Conservation (phyloP, 2,888 invertebrate species). For the Cerceris rybyensis region DNA sequence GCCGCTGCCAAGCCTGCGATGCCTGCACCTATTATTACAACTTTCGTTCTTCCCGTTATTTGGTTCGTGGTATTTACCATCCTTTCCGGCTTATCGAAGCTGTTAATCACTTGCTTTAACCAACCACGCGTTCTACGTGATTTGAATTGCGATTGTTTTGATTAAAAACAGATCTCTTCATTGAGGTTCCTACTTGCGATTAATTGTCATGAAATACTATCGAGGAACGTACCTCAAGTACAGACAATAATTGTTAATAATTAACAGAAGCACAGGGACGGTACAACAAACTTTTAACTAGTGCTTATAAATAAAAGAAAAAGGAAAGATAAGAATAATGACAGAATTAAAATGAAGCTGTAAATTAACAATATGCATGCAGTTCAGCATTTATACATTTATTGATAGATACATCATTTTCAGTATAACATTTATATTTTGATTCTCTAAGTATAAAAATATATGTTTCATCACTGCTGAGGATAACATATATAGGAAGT, state of each 20-base stretch:
- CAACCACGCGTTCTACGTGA: slow-evolving; percentile 67
- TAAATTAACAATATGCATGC: too few species aligned
- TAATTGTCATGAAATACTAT: too few species aligned
- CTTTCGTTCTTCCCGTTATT: slow-evolving; percentile 67
- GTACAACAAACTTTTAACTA: too few species aligned
- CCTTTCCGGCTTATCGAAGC: slow-evolving; percentile 48
- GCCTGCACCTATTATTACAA: slow-evolving; percentile 85
- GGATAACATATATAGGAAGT: not conserved
- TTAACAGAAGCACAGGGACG: too few species aligned
- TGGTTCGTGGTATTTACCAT: slow-evolving; percentile 25
- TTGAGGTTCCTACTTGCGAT: not conserved
- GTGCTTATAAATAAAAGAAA: too few species aligned
- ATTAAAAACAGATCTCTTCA: slow-evolving; percentile 20
- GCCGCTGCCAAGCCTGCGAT: slow-evolving; percentile 85
- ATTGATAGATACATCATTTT: not conserved
- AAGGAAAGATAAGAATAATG: too few species aligned
- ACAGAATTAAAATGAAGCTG: too few species aligned
- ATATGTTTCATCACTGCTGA: too few species aligned
- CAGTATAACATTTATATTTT: not conserved
- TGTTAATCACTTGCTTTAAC: slow-evolving; percentile 65
- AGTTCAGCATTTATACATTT: slow-evolving; percentile 1
- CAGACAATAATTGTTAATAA: too few species aligned
- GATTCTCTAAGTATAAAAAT: not conserved
- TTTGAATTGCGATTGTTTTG: slow-evolving; percentile 51
- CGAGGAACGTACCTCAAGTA: too few species aligned